Base-by-base conservation (phyloP, 2,888 invertebrate species). In the Meteorus colon region DNA sequence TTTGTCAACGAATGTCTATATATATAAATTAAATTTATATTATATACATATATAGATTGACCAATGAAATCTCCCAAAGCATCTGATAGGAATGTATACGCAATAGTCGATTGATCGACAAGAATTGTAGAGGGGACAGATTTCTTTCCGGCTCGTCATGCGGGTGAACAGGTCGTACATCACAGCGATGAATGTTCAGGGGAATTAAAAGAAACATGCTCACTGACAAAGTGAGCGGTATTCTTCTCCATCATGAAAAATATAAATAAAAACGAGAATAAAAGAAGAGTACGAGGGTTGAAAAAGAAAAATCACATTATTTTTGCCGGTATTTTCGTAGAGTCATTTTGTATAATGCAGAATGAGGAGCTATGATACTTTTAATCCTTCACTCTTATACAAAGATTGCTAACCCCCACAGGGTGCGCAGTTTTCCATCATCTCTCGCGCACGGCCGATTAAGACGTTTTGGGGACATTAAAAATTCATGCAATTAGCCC, bases 401-500 rank as follows among this genome's bases (percentile, higher is more conserved):
- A 24, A 24, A 19, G 45, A 68, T 45, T 27, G 27, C 27, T n/a
- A 51, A 51, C 31, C 29, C 29, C 37, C 79, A 75, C 77, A 6
- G 10, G 19, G 19, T n/a, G 82, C 82, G 81, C 74, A 75, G 8
- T 80, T 85, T 85, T 85, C 82, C 86, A 87, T 86, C 85, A 86
- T 86, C 60, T 69, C 81, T 78, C 77, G 80, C 78, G 80, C 78
- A 69, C 76, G 81, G 81, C 77, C 85, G 86, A 88, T 88, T 86
- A 87, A 87, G 87, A 86, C 85, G 85, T 83, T 84, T 84, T 82
- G 80, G 75, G 76, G 55, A 19, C 80, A 82, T 88, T 87, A 88
- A 88, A 88, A 88, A 88, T 88, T 84, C 86, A 88, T 88, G 88
- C 87, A 88, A 88, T 88, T 88, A 88, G 84, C 82, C 80, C 77